phyloP scores from a whole-genome alignment of 2,113 vertebrate genomes.

The Seriola dumerili region DNA sequence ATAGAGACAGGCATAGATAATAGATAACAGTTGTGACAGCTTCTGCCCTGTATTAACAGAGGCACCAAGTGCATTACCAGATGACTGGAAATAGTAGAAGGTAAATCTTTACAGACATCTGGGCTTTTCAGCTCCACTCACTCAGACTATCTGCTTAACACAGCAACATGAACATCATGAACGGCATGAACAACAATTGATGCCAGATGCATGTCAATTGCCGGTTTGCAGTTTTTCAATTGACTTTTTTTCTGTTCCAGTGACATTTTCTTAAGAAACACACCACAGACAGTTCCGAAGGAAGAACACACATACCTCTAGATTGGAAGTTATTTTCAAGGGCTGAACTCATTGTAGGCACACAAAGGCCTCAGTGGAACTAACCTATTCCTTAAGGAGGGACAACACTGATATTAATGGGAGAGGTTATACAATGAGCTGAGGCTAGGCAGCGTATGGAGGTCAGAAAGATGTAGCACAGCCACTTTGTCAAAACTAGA shows the following conservation, averaged over 20 bases:
- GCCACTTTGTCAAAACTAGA: conserved; percentile 11
- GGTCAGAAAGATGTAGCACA: conserved; percentile 52
- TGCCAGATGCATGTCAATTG: background rate
- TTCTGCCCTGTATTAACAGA: conserved; percentile 40
- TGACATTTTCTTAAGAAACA: conserved; percentile 7
- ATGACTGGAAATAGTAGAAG: conserved; percentile 58
- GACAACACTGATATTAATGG: conserved; percentile 48
- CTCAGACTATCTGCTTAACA: background rate
- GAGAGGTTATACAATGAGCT: conserved; percentile 55
- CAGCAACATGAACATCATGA: background rate
- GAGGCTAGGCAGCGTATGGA: conserved; percentile 41
- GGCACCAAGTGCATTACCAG: conserved; percentile 65
- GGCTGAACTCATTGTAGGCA: conserved; percentile 60
- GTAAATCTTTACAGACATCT: conserved; percentile 57
- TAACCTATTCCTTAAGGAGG: conserved; percentile 70
- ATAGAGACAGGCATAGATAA: conserved; percentile 62
- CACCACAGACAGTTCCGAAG: conserved; percentile 5
- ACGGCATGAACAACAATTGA: background rate
- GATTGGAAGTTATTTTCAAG: conserved; percentile 56
- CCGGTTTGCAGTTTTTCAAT: background rate
- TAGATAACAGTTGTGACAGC: conserved; percentile 53
- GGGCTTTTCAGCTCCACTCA: conserved; percentile 33
- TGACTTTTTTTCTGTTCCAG: conserved; percentile 1
- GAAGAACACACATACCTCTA: conserved; percentile 9
- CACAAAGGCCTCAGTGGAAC: conserved; percentile 60